Percentiles rank a stretch among this genome's conserved stretches.
These are phyloP conservation scores for Oryzias javanicus DNA, from an alignment of 2,113 vertebrate species.

Conservation along the genomic window DNA sequence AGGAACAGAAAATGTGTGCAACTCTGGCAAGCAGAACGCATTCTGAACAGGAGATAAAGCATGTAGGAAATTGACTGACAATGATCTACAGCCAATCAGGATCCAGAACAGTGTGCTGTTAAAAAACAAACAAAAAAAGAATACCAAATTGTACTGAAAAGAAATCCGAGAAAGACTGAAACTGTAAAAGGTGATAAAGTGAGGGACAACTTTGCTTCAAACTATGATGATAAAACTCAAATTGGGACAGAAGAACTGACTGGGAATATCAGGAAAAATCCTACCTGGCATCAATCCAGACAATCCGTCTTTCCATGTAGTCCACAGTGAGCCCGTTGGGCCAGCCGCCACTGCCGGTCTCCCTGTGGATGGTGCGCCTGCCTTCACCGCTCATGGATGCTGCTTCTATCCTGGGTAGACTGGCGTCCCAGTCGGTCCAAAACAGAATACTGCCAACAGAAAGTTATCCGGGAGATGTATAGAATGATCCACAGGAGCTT, in stretches of 20 bases:
- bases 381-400: conserved; percentile 95
- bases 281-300: conserved; percentile 97
- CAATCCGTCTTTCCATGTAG: conserved; percentile 93
- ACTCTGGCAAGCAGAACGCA: too few relatives aligned
- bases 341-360: conserved; percentile 93
- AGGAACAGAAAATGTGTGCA: too few relatives aligned
- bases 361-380: conserved; percentile 90
- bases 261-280: neutral
- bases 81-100: too few relatives aligned
- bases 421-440: conserved; percentile 98
- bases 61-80: too few relatives aligned
- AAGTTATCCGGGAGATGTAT: conserved; percentile 5
- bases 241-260: neutral
- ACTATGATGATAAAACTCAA: neutral
- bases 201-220: neutral
- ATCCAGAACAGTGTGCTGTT: too few relatives aligned
- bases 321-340: conserved; percentile 96
- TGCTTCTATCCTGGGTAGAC: conserved; percentile 91
- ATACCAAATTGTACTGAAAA: too few relatives aligned
- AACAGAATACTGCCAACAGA: conserved; percentile 84
- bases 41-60: too few relatives aligned
- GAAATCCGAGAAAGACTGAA: too few relatives aligned
- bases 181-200: too few relatives aligned
- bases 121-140: too few relatives aligned
- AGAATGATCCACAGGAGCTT: neutral